Conservation (phyloP, 2,797 vertebrate species). For the Euphonia xanthogaster region DNA sequence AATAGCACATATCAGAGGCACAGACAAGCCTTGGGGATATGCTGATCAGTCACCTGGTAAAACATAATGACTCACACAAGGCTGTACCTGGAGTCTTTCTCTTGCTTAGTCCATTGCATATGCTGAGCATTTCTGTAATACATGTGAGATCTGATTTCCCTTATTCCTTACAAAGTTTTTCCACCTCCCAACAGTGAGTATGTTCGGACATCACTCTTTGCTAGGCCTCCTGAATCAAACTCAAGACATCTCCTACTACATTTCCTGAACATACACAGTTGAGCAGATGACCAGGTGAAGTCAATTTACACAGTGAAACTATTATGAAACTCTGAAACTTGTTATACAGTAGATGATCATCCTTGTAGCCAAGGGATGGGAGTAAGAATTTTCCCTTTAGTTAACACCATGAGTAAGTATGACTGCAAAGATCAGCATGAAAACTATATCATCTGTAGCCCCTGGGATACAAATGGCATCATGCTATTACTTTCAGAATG, state of each 20-base stretch:
- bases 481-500: neutral
- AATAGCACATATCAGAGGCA: neutral
- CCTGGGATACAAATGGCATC: neutral
- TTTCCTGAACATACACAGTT: neutral
- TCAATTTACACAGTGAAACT: neutral
- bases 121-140: neutral
- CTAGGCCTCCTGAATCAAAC: neutral
- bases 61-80: neutral
- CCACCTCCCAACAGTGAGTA: neutral
- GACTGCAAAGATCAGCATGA: neutral
- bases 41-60: neutral
- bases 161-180: neutral
- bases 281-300: neutral
- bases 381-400: neutral
- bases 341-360: neutral
- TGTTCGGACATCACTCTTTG: neutral
- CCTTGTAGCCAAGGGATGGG: neutral
- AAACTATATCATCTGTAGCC: neutral
- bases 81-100: neutral
- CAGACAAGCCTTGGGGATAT: neutral
- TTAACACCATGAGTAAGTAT: neutral
- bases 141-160: neutral
- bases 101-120: neutral
- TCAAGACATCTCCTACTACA: neutral
- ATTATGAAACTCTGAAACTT: neutral